phyloP scores from a whole-genome alignment of 2,888 invertebrate species.

The Calameuta filiformis region DNA sequence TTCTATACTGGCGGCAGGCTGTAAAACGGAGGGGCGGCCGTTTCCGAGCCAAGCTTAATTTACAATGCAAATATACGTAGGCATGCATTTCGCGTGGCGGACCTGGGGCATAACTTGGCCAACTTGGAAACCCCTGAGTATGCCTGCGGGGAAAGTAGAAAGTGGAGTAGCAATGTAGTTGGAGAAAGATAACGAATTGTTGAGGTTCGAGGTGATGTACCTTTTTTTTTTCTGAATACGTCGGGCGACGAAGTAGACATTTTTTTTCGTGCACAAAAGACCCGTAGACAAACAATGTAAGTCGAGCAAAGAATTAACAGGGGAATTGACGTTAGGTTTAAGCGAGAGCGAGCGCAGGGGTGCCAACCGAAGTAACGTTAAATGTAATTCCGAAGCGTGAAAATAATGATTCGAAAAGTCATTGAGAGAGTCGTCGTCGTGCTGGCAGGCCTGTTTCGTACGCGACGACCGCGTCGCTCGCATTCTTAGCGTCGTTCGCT shows the following conservation, averaged over 20 bases:
- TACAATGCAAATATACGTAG: constrained; percentile 44
- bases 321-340: background rate
- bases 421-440: background rate
- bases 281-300: background rate
- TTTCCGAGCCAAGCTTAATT: constrained; percentile 40
- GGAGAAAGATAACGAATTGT: background rate
- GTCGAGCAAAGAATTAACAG: background rate
- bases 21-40: constrained; percentile 26
- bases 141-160: background rate
- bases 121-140: background rate
- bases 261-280: background rate
- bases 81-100: background rate
- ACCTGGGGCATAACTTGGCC: background rate
- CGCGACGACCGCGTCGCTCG: no score
- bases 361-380: background rate
- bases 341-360: background rate
- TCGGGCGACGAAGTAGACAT: background rate
- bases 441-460: background rate
- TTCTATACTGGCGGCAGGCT: constrained; percentile 26
- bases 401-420: background rate
- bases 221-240: constrained; percentile 4
- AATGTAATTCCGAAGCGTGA: background rate
- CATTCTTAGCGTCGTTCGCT: background rate
- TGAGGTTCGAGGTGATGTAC: background rate
- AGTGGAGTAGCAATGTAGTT: background rate